A percentile compares a stretch with the other conserved stretches of the same genome.
phyloP scores from a whole-genome alignment of 2,113 vertebrate genomes.

The Aphelocoma coerulescens region DNA sequence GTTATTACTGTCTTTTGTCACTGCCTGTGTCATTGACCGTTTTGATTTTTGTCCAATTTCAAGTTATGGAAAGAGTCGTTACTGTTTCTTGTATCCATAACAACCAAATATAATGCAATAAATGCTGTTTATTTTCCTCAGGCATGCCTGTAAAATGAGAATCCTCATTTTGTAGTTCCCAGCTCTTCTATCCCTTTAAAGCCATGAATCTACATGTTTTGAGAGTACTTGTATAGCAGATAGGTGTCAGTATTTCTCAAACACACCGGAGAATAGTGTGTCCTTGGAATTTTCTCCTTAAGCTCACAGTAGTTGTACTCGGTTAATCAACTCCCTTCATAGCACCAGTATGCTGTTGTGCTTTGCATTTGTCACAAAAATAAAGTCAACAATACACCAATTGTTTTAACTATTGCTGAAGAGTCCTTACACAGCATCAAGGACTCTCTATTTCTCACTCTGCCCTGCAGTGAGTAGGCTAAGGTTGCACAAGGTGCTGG shows the following conservation, averaged over 20 bases:
- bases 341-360: background rate
- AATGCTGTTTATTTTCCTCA: background rate
- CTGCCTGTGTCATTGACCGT: background rate
- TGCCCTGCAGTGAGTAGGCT: background rate
- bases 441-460: background rate
- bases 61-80: background rate
- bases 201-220: background rate
- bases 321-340: background rate
- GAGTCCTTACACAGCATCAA: background rate
- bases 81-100: background rate
- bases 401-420: background rate
- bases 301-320: background rate
- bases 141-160: background rate
- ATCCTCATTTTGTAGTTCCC: background rate
- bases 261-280: rapidly evolving
- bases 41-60: background rate
- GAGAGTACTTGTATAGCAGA: background rate
- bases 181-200: background rate
- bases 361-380: background rate
- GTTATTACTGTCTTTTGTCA: background rate
- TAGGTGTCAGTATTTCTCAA: background rate
- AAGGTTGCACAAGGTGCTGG: background rate
- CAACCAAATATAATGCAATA: background rate
- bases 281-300: background rate
- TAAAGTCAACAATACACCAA: background rate